Evolutionary conservation across 2,797 vertebrate species (phyloP), one percentile per base, ranked within the genome.

Genomic region (Bufotes viridis): DNA sequence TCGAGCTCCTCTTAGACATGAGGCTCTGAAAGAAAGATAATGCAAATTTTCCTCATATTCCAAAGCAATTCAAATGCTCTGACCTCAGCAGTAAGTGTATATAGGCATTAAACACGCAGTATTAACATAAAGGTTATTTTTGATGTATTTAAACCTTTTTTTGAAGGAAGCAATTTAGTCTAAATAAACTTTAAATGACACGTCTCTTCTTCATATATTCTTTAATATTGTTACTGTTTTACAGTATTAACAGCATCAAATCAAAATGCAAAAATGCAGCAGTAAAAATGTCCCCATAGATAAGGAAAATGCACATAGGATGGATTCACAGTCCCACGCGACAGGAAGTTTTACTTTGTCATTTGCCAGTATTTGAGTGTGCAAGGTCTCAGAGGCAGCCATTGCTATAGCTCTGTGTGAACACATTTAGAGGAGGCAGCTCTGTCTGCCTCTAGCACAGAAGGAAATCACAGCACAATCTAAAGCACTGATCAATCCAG

Each of bases 1-100:
- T 86, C 81, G 60, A 80, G 90, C 89, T 92, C 61, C 26, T 91
- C 42, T 75, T 87, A 53, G 74, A 58, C 60, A 20, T 55, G 34
- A 75, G 26, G 84, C 90, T 86, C 90, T 87, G 85, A 89, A 89
- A 92, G 42, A 42, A 78, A 89, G 22, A 20, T 81, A 87, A 83
- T 86, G 67, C 60, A 67, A 58, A 78, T 55, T 6, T 34, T 83
- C 55, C 24, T 61, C 42, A 63, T 63, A 58, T 57, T 20, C 81
- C 7, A 18, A 82, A 82, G 87, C 82, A 18, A 9, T 92, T 89
- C 90, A n/a, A 9, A 84, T 92, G 34, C 90, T 86, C 61, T 87
- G 79, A 91, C 97, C 97, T 97, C 97, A 96, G 91, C 94, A 91
- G 94, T 94, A 61, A 94, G 93, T 92, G 93, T 93, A 91, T 93